A percentile compares a stretch with the other conserved stretches of the same genome.
These are phyloP conservation scores for Sesamia nonagrioides DNA, from an alignment of 1,140 invertebrate genomes.

Conservation along the genomic window DNA sequence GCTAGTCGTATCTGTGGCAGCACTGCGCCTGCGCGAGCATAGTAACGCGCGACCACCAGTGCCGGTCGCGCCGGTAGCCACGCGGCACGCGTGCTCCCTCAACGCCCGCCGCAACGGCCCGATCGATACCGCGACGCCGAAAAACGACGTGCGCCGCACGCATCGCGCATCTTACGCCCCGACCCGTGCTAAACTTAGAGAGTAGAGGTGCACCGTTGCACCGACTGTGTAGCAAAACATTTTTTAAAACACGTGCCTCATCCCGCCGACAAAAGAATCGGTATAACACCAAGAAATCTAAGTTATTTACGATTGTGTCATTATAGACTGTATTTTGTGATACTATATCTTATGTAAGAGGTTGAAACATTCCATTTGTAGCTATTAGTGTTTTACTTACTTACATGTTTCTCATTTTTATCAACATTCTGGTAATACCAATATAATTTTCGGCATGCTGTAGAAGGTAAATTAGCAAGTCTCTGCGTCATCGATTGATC, in stretches of 20 bases:
- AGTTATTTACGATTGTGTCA: slow-evolving; percentile 50
- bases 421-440: slow-evolving; percentile 27
- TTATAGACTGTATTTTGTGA: slow-evolving; percentile 58
- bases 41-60: slow-evolving; percentile 70
- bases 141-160: slow-evolving; percentile 59
- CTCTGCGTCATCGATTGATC: slow-evolving; percentile 73
- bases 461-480: slow-evolving; percentile 57
- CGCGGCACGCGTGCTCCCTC: slow-evolving; percentile 72
- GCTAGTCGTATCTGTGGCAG: slow-evolving; percentile 57
- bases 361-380: slow-evolving; percentile 50
- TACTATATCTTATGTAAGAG: slow-evolving; percentile 62
- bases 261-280: slow-evolving; percentile 50
- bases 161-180: slow-evolving; percentile 57
- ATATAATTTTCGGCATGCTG: slow-evolving; percentile 16
- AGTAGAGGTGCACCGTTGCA: slow-evolving; percentile 69
- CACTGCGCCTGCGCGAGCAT: slow-evolving; percentile 75
- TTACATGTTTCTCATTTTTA: slow-evolving; percentile 8
- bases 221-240: slow-evolving; percentile 55
- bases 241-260: slow-evolving; percentile 57
- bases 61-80: slow-evolving; percentile 80
- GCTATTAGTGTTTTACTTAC: slow-evolving; percentile 31
- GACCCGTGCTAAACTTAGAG: slow-evolving; percentile 68
- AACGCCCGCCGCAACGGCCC: slow-evolving; percentile 35
- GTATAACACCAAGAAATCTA: slow-evolving; percentile 36
- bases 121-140: slow-evolving; percentile 71